Evolutionary conservation across 2,797 vertebrate genomes (phyloP), one percentile per base, ranked within the genome.

Genomic region (Microtus obscurus): DNA sequence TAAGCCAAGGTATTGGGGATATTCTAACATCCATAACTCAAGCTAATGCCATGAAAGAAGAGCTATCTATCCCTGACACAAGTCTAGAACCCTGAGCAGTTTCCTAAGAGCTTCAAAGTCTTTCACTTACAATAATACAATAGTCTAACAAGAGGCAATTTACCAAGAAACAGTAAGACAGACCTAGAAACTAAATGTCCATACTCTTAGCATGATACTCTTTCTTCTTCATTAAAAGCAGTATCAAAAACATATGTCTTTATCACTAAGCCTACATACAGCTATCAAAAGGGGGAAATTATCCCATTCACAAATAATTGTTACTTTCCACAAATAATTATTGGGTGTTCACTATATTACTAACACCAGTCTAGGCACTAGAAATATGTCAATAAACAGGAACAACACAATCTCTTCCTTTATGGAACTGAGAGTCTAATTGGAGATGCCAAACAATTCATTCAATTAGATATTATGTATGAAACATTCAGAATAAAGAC

Each of bases 201-300:
- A 71, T 56, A 69, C n/a, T 91, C 56, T 69, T 87, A 40, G 13
- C n/a, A 48, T 69, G 17, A 40, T 82, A 93, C 79, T 87, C 10
- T 91, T 82, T 96, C 27, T n/a, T 88, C 3, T 73, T 89, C 85
- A 93, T 65, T 95, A 93, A 94, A 87, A 93, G 56, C 13, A n/a
- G 40, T 48, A 92, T 56, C 92, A 67, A 97, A 92, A 92, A 86
- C 31, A 76, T 69, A 21, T 51, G 9, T 83, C 73, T 34, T 90
- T 78, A 86, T 89, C 78, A 91, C 74, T 73, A 93, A 93, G 81
- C 53, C 43, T 95, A 90, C 4, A 93, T 7, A 79, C 5, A 37
- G 59, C 34, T 45, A 69, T 90, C 81, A 87, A 90, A 79, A 45
- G 29, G 27, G 43, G 34, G 19, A 83, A 89, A 37, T 17, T 79